Base-by-base conservation (phyloP, 2,797 vertebrate species). In the Cryptoblepharus egeriae region DNA sequence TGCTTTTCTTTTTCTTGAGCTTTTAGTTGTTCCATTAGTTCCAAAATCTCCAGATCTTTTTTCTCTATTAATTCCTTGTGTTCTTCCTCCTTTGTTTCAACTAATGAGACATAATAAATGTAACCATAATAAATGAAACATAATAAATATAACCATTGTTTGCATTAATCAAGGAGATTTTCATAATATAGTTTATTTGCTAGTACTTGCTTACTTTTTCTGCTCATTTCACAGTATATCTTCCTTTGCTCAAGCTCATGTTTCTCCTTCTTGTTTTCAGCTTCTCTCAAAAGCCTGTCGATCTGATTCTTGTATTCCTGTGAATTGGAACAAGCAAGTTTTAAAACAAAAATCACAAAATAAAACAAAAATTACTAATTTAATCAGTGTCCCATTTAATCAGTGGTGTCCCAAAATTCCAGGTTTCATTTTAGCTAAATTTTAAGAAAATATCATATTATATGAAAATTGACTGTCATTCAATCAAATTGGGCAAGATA, bases 1-100 rank as follows among this genome's bases (percentile, higher is more conserved):
- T 98, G 97, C 69, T 95, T 97, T 92, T 97, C 97, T 83, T 94
- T 97, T 89, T 98, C 97, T 92, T 97, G 97, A 78, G 93, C 95
- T 92, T 89, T 96, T 88, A 99, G 92, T 86, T 94, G 97, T 88
- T 42, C 95, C 75, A 93, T 97, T 94, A 98, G 90, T 79, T 96
- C 96, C 81, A 97, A 88, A 93, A 98, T 90, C 83, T 97, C 94
- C 35, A 90, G 15, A 57, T 97, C 96, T 77, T 97, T 97, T 83
- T 94, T 92, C 80, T 96, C 94, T 82, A 95, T 91, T 58, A 96
- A 80, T 72, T 88, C 92, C 89, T 91, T 96, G 52, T 90, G 90
- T 20, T 96, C 95, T 81, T 87, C 87, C 88, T 96, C 94, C 83
- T 89, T 95, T 90, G 82, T 71, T 91, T 95, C 94, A 90, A 93